Conservation (phyloP, 2,888 invertebrate species). For the Arge pagana region DNA sequence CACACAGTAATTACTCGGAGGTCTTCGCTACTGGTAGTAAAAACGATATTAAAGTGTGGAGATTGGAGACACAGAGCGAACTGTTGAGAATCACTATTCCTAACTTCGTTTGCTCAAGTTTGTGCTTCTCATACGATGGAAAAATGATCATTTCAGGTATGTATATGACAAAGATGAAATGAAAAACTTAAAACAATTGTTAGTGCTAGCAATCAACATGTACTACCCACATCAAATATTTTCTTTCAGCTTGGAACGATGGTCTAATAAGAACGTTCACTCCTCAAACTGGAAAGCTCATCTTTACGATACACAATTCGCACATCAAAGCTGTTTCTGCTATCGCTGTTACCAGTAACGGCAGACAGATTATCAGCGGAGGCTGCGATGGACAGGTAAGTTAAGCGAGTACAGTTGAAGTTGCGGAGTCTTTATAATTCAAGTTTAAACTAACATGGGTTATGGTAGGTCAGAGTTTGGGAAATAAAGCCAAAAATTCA, state of each 20-base stretch:
- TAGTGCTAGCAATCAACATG: not conserved
- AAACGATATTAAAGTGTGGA: slow-evolving; percentile 88
- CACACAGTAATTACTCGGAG: slow-evolving; percentile 73
- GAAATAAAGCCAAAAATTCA: slow-evolving; percentile 71
- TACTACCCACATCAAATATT: not conserved
- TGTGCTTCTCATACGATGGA: slow-evolving; percentile 80
- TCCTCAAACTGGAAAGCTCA: slow-evolving; percentile 77
- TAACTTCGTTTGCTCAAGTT: slow-evolving; percentile 83
- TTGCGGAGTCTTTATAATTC: not conserved
- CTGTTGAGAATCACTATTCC: slow-evolving; percentile 80
- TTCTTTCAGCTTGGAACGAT: slow-evolving; percentile 74
- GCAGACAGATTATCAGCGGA: slow-evolving; percentile 78
- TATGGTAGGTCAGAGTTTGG: slow-evolving; percentile 84
- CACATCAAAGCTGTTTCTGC: slow-evolving; percentile 90
- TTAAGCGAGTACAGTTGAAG: not conserved
- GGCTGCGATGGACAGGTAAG: slow-evolving; percentile 88
- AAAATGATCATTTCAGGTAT: slow-evolving; percentile 77
- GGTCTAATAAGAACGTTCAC: slow-evolving; percentile 82
- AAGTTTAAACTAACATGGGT: not conserved
- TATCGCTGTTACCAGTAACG: slow-evolving; percentile 73
- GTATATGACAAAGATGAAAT: slow-evolving; percentile 12
- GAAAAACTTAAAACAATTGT: too few relatives aligned
- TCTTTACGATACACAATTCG: slow-evolving; percentile 84
- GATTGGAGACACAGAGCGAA: slow-evolving; percentile 74
- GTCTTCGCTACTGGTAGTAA: slow-evolving; percentile 87